These are phyloP conservation scores for Panulirus ornatus DNA, from an alignment of 1,140 invertebrate species.

Conservation along the genomic window DNA sequence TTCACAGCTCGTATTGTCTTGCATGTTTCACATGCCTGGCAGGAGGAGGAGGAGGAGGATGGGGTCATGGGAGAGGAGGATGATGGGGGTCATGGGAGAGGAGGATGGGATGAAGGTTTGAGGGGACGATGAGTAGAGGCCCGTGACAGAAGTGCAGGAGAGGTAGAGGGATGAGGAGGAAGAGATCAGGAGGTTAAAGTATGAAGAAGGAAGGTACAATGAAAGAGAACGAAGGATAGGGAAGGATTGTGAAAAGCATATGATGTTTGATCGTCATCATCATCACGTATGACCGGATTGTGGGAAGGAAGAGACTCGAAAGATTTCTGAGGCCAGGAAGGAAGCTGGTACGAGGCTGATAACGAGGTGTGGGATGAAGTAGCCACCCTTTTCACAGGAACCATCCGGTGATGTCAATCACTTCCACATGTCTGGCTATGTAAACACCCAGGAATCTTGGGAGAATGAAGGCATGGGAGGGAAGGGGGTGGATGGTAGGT, in stretches of 20 bases:
- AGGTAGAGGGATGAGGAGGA: neutral
- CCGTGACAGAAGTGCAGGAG: neutral
- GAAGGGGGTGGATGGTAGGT: neutral
- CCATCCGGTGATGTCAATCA: no score
- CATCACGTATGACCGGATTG: no score
- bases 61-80: neutral
- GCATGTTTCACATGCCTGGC: neutral
- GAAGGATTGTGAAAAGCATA: no score
- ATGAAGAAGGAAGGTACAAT: neutral
- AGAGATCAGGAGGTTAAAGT: neutral
- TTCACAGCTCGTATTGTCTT: conserved; percentile 10
- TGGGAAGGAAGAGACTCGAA: neutral
- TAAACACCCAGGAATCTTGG: neutral
- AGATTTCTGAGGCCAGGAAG: neutral
- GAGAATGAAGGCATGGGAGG: neutral
- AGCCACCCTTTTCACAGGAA: no score
- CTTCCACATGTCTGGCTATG: no score
- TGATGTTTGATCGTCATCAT: no score
- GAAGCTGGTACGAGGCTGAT: neutral
- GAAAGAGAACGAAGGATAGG: neutral
- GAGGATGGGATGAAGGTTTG: neutral
- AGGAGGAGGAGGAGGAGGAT: neutral
- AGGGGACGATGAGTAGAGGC: neutral
- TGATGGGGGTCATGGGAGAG: neutral
- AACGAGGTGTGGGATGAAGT: neutral